A percentile compares a stretch with the other conserved stretches of the same genome.
phyloP scores from a whole-genome alignment of 1,140 invertebrate species.

The Drosophila pachea region DNA sequence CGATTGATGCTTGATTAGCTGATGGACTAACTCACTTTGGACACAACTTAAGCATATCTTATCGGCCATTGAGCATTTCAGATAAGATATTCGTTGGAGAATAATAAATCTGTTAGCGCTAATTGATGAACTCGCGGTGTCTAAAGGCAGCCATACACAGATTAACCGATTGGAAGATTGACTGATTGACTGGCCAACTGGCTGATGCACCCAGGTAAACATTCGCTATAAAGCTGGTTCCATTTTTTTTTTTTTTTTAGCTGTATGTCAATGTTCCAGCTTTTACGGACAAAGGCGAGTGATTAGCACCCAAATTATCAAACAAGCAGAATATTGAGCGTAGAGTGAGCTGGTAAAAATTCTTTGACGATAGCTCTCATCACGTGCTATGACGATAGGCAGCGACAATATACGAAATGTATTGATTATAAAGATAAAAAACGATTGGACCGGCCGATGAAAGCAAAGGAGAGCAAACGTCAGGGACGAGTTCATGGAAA shows the following conservation, averaged over 20 bases:
- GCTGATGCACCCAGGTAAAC: too few relatives aligned
- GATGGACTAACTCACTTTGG: background rate
- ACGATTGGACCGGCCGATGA: background rate
- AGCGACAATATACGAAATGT: background rate
- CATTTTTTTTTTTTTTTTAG: too few relatives aligned
- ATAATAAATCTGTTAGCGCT: background rate
- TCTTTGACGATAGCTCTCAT: background rate
- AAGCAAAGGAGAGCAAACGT: background rate
- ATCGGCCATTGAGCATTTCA: background rate
- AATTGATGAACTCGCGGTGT: background rate
- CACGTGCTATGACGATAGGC: background rate
- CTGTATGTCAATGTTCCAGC: too few relatives aligned
- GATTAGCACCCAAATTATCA: too few relatives aligned
- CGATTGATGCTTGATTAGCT: background rate
- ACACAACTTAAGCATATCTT: background rate
- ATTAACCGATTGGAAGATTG: background rate
- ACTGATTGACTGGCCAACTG: background rate
- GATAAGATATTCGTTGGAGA: background rate
- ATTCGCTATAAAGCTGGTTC: too few relatives aligned
- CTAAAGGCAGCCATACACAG: background rate
- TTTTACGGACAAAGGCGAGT: too few relatives aligned
- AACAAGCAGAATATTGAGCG: too few relatives aligned
- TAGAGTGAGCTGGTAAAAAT: background rate
- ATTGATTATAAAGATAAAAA: conserved; percentile 17
- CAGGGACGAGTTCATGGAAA: background rate